Evolutionary conservation across 2,888 invertebrate species (phyloP), one percentile per base, ranked within the genome.

Genomic region (Baccha elongata): DNA sequence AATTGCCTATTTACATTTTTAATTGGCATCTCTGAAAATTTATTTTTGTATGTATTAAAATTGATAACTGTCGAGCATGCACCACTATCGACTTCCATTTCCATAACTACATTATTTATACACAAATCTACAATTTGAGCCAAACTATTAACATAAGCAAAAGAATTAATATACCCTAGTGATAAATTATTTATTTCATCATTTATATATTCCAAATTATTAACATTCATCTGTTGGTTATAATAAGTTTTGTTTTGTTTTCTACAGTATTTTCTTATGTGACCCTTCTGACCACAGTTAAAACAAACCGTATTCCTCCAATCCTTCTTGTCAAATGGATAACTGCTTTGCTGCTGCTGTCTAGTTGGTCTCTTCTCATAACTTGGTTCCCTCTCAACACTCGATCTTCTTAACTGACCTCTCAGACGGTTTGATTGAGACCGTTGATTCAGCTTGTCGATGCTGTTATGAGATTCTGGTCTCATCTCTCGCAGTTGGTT

Each of bases 21-120:
- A 26, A 58, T 32, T 19, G 50, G 40, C 7, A 62, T 1, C 10
- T 62, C 11, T 21, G 29, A 29, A 37, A 60, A 71, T 17, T 26
- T 23, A 37, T 48, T 58, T 58, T 58, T 55, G 21, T 53, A 44
- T 15, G 50, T 52, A 10, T 37, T 37, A 40, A 52, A 46, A n/a
- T 65, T 65, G 26, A 65, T 52, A 13, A 65, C 65, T 40, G 52
- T 65, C 50, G 55, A 68, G 53, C 53, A 68, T 68, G n/a, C 68
- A 58, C 68, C 46, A 55, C 58, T 48, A 58, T 68, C 50, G 8
- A 55, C n/a, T 48, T 58, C 48, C 58, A 69, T 69, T 15, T 60
- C 58, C 32, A 60, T 13, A 60, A 50, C 21, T 4, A 50, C 15
- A 60, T 71, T 60, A 60, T 69, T 60, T 60, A 50, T 35, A 32